phyloP scores from a whole-genome alignment of 2,888 invertebrate species.

The Ophion costatus region DNA sequence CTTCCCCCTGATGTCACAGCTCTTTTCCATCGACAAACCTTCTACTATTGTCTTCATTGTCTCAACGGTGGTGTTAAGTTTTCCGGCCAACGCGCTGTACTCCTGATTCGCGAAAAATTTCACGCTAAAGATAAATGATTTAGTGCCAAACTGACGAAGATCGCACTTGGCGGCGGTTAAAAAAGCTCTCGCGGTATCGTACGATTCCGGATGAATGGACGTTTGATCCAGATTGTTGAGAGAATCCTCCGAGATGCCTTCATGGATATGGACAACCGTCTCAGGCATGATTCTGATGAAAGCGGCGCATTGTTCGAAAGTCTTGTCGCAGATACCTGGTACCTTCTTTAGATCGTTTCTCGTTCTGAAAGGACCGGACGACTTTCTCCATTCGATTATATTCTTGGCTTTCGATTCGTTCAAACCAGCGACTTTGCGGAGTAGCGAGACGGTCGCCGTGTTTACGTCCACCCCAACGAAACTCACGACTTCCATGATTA shows the following conservation, averaged over 20 bases:
- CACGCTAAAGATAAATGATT: conserved; percentile 53
- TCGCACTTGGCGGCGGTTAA: conserved; percentile 80
- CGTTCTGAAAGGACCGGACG: conserved; percentile 89
- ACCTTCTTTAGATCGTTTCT: conserved; percentile 91
- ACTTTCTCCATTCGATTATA: conserved; percentile 90
- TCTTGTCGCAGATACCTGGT: conserved; percentile 92
- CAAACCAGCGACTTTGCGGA: conserved; percentile 93
- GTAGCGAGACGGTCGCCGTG: conserved; percentile 91
- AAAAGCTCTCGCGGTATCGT: conserved; percentile 88
- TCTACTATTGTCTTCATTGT: conserved; percentile 90
- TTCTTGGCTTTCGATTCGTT: conserved; percentile 90
- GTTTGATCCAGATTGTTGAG: conserved; percentile 88
- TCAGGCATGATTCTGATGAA: conserved; percentile 89
- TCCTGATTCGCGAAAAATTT: conserved; percentile 58
- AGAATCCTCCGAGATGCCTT: neutral
- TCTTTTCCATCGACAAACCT: conserved; percentile 88
- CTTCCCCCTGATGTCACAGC: conserved; percentile 90
- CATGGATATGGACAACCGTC: conserved; percentile 67
- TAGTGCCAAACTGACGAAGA: conserved; percentile 72
- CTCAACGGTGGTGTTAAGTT: conserved; percentile 86
- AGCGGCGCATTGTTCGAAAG: conserved; percentile 95
- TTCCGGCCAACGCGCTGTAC: conserved; percentile 82
- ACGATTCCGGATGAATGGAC: conserved; percentile 97
- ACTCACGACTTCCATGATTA: conserved; percentile 95
- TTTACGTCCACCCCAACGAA: conserved; percentile 97